phyloP scores from a whole-genome alignment of 2,797 vertebrate genomes.

The Epinephelus malabaricus region DNA sequence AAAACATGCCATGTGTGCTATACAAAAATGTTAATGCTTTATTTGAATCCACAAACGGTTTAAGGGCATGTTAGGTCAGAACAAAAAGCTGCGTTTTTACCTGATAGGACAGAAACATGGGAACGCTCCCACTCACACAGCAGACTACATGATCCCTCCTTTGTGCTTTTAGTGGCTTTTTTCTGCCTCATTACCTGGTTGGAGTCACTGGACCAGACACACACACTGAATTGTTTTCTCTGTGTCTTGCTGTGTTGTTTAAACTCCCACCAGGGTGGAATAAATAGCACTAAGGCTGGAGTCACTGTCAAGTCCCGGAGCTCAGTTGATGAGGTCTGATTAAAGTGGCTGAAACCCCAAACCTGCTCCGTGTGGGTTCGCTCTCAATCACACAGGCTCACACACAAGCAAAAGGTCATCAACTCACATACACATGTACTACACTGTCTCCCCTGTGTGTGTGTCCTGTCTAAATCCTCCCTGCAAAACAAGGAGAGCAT shows the following conservation, averaged over 20 bases:
- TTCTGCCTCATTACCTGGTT: conserved; percentile 54
- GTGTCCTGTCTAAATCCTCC: conserved; percentile 45
- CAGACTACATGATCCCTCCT: conserved; percentile 8
- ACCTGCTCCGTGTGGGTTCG: conserved; percentile 62
- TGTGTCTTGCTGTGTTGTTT: conserved; percentile 40
- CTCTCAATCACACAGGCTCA: conserved; percentile 45
- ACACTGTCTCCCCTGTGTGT: background rate
- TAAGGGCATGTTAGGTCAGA: background rate
- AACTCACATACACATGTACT: conserved; percentile 10
- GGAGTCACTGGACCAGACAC: conserved; percentile 31
- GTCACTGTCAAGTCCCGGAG: conserved; percentile 40
- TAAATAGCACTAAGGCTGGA: conserved; percentile 32
- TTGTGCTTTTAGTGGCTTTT: conserved; percentile 31
- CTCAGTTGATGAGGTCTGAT: conserved; percentile 65
- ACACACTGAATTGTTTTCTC: conserved; percentile 34
- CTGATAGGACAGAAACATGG: conserved; percentile 10
- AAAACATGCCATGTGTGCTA: conserved; percentile 6
- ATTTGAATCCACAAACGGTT: conserved; percentile 14
- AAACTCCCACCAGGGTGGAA: conserved; percentile 35
- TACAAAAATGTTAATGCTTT: conserved; percentile 21
- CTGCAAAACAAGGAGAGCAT: conserved; percentile 46
- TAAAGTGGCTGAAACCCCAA: conserved; percentile 67
- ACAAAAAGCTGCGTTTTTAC: background rate
- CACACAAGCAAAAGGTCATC: conserved; percentile 24
- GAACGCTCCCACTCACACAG: conserved; percentile 15